Base-by-base conservation (phyloP, 2,888 invertebrate genomes). In the Pristionchus arcanus region DNA sequence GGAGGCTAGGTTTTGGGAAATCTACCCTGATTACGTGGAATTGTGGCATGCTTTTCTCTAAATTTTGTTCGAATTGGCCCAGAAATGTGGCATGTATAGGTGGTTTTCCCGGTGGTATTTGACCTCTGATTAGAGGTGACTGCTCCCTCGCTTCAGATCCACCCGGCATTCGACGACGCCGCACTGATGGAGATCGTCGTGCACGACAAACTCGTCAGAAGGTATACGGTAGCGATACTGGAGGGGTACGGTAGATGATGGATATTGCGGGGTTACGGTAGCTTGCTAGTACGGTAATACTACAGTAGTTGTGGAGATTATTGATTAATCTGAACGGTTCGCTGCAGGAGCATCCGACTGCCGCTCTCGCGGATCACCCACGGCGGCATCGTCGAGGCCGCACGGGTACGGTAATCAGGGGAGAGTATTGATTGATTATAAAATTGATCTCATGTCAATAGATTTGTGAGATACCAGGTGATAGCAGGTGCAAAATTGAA, bases 311-410 rank as follows among this genome's bases (percentile, higher is more conserved):
- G 28, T 11, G 7, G 5, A 5, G 7, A 9, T 49, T 81, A 85
- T 85, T 37, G 59, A 85, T 85, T 81, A 21, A 42, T 0, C 21
- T 81, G 42, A 34, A 16, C 34, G 15, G 11, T 34, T 59, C 37
- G 2, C 28, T 59, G 21, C 68, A 87, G 87, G 31, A 68, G 87
- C 87, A 87, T 87, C 49, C 87, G 87, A n/a, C 87, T 87, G 37
- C 87, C 87, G 31, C 87, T 87, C 16, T 87, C 87, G 66, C 21
- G 19, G 42, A 87, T 87, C 68, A 87, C 87, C n/a, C 87, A 87
- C 31, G 25, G 15, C 13, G 87, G 87, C 66, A 87, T 87, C 87
- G 53, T 87, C 28, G 87, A 87, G 87, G 87, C 87, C 11, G 87
- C 87, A 5, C 31, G 68, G 87, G 87, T 87, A 68, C 66, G 68